phyloP scores from a whole-genome alignment of 2,888 invertebrate genomes.

The Esperia sulphurella region DNA sequence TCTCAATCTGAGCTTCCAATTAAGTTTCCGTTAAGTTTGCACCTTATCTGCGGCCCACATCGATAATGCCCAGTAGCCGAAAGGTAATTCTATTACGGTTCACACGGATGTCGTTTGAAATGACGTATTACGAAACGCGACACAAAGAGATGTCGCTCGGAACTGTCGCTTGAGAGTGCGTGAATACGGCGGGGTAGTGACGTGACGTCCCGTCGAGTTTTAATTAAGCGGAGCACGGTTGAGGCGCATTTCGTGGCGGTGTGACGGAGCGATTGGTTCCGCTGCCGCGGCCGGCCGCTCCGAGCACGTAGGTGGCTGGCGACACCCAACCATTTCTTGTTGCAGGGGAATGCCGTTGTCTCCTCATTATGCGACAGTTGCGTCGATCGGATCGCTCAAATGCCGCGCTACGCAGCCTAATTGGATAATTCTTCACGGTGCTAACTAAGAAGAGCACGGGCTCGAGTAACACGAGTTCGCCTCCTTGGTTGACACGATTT shows the following conservation, averaged over 20 bases:
- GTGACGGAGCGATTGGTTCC: slow-evolving; percentile 72
- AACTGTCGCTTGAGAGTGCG: slow-evolving; percentile 41
- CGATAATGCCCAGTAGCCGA: slow-evolving; percentile 57
- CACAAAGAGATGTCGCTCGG: slow-evolving; percentile 58
- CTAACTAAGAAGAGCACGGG: slow-evolving; percentile 49
- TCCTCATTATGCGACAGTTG: slow-evolving; percentile 66
- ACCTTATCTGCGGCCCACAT: slow-evolving; percentile 51
- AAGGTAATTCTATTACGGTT: slow-evolving; percentile 57
- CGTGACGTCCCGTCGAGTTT: slow-evolving; percentile 68
- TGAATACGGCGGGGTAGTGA: slow-evolving; percentile 47
- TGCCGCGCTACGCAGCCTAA: slow-evolving; percentile 58
- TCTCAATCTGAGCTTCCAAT: slow-evolving; percentile 52
- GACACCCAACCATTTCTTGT: slow-evolving; percentile 66
- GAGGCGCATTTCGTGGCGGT: slow-evolving; percentile 62
- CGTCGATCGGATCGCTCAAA: slow-evolving; percentile 59
- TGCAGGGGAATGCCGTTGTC: slow-evolving; percentile 60
- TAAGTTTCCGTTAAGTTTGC: slow-evolving; percentile 56
- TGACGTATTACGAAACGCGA: slow-evolving; percentile 47
- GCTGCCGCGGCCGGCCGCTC: slow-evolving; percentile 43
- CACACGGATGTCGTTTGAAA: slow-evolving; percentile 43
- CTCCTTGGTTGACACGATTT: slow-evolving; percentile 35
- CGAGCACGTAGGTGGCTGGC: slow-evolving; percentile 67
- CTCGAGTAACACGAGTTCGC: slow-evolving; percentile 38
- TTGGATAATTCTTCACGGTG: slow-evolving; percentile 66
- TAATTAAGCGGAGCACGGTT: slow-evolving; percentile 69